A percentile compares a stretch with the other conserved stretches of the same genome.
These are phyloP conservation scores for Panzeria rudis DNA, from an alignment of 2,888 invertebrate genomes.

Conservation along the genomic window DNA sequence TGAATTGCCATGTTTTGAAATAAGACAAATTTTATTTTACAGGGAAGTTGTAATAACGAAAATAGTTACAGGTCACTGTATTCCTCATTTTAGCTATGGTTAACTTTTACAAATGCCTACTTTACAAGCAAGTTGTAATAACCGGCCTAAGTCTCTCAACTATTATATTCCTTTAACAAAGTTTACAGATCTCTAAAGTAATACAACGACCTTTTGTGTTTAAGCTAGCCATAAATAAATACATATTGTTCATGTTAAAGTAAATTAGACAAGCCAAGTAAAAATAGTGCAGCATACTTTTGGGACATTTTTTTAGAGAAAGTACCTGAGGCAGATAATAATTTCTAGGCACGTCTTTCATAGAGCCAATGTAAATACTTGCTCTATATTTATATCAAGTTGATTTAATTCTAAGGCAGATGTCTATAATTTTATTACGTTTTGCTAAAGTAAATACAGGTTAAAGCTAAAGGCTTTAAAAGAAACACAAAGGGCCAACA, in stretches of 20 bases:
- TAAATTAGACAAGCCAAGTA: background rate
- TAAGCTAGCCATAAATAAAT: background rate
- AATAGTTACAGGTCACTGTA: too few species aligned
- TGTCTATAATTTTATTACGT: conserved; percentile 7
- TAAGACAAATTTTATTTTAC: too few species aligned
- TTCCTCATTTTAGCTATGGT: too few species aligned
- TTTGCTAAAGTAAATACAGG: conserved; percentile 13
- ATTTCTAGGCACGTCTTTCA: conserved; percentile 54
- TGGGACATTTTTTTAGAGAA: conserved; percentile 44
- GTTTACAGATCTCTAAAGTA: too few species aligned
- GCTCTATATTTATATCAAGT: background rate
- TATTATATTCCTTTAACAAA: too few species aligned
- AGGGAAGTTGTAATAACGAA: too few species aligned
- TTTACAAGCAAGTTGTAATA: too few species aligned
- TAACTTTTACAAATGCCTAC: too few species aligned
- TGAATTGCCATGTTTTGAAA: too few species aligned
- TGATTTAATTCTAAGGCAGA: conserved; percentile 46
- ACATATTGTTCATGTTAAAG: background rate
- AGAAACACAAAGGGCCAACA: background rate
- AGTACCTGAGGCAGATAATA: conserved; percentile 23
- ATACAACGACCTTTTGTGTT: conserved; percentile 1
- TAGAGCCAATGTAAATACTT: conserved; percentile 45
- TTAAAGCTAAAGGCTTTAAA: background rate
- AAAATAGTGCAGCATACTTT: conserved; percentile 55
- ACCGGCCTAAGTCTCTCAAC: too few species aligned